These are phyloP conservation scores for Holothuria scabra DNA, from an alignment of 53 echinoderm and acorn worm genomes.

Conservation along the genomic window DNA sequence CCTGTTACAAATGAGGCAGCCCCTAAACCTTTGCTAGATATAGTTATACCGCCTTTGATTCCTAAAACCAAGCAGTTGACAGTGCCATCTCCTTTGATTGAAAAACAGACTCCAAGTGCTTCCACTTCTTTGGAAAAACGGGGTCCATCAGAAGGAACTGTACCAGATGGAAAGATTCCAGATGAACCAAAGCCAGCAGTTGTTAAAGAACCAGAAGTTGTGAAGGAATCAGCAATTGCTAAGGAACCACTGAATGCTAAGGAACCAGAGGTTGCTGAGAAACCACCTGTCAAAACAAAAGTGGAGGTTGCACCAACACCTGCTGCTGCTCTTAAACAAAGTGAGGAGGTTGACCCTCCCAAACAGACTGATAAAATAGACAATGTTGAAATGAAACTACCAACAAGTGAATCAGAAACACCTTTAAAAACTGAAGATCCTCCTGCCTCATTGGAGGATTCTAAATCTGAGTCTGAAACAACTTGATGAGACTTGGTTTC, in stretches of 20 bases:
- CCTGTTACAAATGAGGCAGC: conserved; percentile 18
- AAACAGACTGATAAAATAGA: no score
- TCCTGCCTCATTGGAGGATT: background rate
- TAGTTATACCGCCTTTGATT: conserved; percentile 49
- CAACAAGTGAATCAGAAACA: conserved; percentile 4
- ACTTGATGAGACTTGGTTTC: no score
- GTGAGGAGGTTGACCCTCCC: background rate
- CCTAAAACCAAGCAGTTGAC: conserved; percentile 14
- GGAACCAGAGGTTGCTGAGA: conserved; percentile 16
- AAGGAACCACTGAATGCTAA: conserved; percentile 25
- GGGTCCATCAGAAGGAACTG: conserved; percentile 1
- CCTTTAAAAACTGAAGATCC: background rate
- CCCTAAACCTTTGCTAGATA: conserved; percentile 22
- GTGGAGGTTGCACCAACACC: background rate
- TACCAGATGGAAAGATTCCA: conserved; percentile 1
- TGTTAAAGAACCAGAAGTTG: background rate
- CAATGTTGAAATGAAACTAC: no score
- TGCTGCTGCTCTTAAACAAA: background rate
- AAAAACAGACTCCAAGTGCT: background rate
- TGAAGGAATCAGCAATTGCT: conserved; percentile 4
- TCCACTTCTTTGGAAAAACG: background rate
- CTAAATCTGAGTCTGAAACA: background rate
- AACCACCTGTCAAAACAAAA: background rate
- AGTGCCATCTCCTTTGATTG: conserved; percentile 4
- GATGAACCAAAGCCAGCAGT: conserved; percentile 21